Base-by-base conservation (phyloP, 2,797 vertebrate species). In the Melanotaenia boesemani region DNA sequence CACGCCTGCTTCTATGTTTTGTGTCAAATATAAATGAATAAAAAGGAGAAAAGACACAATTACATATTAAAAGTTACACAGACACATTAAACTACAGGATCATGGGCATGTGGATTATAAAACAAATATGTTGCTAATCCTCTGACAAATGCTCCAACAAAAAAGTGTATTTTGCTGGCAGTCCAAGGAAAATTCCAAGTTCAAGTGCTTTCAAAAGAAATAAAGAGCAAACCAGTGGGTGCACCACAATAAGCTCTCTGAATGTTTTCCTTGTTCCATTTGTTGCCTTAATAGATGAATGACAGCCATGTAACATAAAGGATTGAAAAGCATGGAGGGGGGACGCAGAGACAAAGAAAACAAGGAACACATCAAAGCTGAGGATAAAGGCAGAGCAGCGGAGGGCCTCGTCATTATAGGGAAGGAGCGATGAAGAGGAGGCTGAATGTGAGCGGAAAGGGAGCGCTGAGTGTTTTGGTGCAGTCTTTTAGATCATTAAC, bases 401-500 rank as follows among this genome's bases (percentile, higher is more conserved):
- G 86, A 91, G 87, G 76, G 79, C 79, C 85, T 84, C 24, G 86
- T 85, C 88, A 88, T 91, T 90, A 87, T 89, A 82, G 62, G 73
- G 88, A 90, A 81, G 82, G 84, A 81, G 88, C 85, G 79, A 90
- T 91, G 68, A 82, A 85, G 84, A 86, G 82, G 84, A 75, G 71
- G 74, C 64, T 85, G 86, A 84, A 85, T 85, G 88, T 30, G 28
- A 75, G 84, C 82, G 86, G 85, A 88, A 88, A 88, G 88, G 84
- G 80, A 77, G 67, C 36, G 80, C 85, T 89, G 82, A 91, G 87
- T 91, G 91, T 91, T 92, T 92, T 81, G 89, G 65, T 86, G 75
- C 83, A 88, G 86, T 86, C 91, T 95, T 95, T 97, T 96, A 96
- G 96, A 97, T 96, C 95, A 95, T 96, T 97, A 97, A 95, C 95